A percentile compares a stretch with the other conserved stretches of the same genome.
Evolutionary conservation across 1,140 invertebrate genomes (phyloP).

Genomic region (Cephus cinctus): DNA sequence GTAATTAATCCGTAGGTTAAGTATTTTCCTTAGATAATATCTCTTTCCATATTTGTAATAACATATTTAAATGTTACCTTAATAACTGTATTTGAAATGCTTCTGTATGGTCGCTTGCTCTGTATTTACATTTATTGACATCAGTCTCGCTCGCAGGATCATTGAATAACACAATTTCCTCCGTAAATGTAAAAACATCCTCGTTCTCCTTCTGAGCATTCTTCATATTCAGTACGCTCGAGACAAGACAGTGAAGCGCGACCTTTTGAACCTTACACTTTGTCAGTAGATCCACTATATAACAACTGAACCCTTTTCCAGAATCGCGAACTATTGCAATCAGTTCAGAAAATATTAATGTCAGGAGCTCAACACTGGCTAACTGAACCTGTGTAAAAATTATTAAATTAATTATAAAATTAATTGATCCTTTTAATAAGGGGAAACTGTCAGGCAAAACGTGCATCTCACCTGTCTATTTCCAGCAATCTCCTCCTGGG

Average conservation of each 20-base stretch:
- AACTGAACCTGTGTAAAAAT: slow-evolving; percentile 65
- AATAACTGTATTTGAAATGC: slow-evolving; percentile 77
- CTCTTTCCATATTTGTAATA: not conserved
- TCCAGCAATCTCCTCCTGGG: slow-evolving; percentile 71
- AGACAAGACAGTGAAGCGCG: slow-evolving; percentile 80
- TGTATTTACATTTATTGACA: slow-evolving; percentile 59
- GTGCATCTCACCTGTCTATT: slow-evolving; percentile 69
- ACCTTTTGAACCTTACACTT: slow-evolving; percentile 88
- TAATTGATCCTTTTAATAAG: too few relatives aligned
- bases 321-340: slow-evolving; percentile 81
- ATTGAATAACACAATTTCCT: slow-evolving; percentile 83
- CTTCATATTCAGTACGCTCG: slow-evolving; percentile 70
- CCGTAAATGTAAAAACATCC: slow-evolving; percentile 69
- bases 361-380: slow-evolving; percentile 75
- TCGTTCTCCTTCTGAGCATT: slow-evolving; percentile 52
- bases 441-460: too few relatives aligned
- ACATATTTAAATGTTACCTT: slow-evolving; percentile 45
- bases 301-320: slow-evolving; percentile 77
- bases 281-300: slow-evolving; percentile 77
- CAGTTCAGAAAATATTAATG: slow-evolving; percentile 74
- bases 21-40: not conserved
- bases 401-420: not conserved
- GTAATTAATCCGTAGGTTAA: slow-evolving; percentile 16
- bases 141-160: slow-evolving; percentile 60
- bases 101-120: slow-evolving; percentile 68